Conservation (phyloP, 2,113 vertebrate species). For the Mobula hypostoma region DNA sequence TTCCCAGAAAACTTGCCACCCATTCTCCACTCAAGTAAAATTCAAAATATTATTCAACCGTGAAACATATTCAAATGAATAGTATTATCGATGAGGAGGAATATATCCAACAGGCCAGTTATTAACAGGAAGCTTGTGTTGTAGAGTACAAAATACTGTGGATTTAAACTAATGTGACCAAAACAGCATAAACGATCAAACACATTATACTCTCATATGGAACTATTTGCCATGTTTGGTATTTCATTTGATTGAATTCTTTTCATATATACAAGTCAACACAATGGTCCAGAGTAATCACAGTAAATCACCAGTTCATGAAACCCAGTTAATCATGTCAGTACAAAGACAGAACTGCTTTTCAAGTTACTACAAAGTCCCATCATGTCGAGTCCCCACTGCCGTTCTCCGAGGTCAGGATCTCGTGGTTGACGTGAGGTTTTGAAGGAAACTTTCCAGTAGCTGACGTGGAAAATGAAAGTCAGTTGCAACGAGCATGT, state of each 20-base stretch:
- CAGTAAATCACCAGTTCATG: background rate
- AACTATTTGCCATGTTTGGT: background rate
- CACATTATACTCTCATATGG: background rate
- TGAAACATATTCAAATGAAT: background rate
- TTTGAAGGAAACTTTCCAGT: slow-evolving; percentile 67
- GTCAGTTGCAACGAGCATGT: slow-evolving; percentile 65
- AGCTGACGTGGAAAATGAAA: slow-evolving; percentile 73
- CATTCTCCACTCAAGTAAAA: background rate
- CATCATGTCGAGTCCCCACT: background rate
- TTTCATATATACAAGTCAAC: background rate
- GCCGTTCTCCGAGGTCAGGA: background rate
- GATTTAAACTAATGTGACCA: background rate
- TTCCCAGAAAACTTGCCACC: background rate
- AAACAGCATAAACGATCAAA: background rate
- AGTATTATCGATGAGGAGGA: background rate
- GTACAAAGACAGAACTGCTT: background rate
- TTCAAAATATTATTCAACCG: background rate
- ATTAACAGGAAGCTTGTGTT: background rate
- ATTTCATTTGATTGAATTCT: background rate
- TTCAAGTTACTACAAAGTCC: background rate
- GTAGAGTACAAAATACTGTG: background rate
- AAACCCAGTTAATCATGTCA: background rate
- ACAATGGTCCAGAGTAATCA: background rate
- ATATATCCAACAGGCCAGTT: background rate
- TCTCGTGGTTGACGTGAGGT: background rate